Base-by-base conservation (phyloP, 2,888 invertebrate genomes). In the Agapetus fuscipes region DNA sequence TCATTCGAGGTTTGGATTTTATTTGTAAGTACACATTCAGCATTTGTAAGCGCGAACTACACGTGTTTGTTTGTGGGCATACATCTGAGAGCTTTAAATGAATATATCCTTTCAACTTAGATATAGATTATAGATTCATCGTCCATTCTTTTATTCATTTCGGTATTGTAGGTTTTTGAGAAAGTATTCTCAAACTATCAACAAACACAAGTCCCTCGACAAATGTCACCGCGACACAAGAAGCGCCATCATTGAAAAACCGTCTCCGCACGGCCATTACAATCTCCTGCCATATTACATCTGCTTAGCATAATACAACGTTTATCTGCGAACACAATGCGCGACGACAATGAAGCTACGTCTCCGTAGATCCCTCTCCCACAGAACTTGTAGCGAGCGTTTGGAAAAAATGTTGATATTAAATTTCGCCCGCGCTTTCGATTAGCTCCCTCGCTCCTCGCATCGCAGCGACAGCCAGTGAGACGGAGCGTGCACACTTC, bases 351-450 rank as follows among this genome's bases (percentile, higher is more conserved):
- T 20, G 20, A 20, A 20, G 9, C 20, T 9, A 9, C 5, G 20
- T 4, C 4, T 6, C 20, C 20, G 20, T 9, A 20, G 9, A 9
- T 20, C 9, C 9, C 20, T 20, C 20, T 9, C 20, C 20, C 20
- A 20, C 5, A 9, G 9, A 20, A 20, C 9, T 4, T 20, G 9
- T 20, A 31, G 11, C 32, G 32, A 12, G 32, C 16, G n/a, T 7
- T 30, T 6, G 31, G 4, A 30, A 30, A 30, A 14, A 15, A 11
- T 12, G 12, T 14, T 35, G 17, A 27, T 35, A 35, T 35, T 35
- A 35, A 35, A 35, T 35, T 35, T 35, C 35, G 27, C 15, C 27
- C 34, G 11, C 15, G 9, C 16, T 24, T 14, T 20, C 20, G 34
- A 34, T 34, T 34, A 20, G 16, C 24, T 13, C 24, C 13, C 20